These are phyloP conservation scores for Tapirus terrestris DNA, from an alignment of 2,113 vertebrate genomes.

Conservation along the genomic window DNA sequence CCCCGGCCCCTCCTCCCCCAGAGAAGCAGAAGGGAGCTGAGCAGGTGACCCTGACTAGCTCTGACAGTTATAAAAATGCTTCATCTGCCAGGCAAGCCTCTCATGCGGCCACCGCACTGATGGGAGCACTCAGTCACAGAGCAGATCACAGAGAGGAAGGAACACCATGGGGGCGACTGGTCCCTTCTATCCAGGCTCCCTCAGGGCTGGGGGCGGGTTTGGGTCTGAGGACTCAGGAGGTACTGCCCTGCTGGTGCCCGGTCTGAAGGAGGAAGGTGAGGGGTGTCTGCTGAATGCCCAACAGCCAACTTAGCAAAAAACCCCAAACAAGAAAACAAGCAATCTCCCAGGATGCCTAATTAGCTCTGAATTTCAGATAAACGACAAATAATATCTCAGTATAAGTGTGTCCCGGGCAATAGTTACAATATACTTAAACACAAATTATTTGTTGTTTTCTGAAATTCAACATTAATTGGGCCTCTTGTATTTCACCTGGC, in stretches of 20 bases:
- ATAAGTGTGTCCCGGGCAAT: background rate
- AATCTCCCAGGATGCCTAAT: background rate
- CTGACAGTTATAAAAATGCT: background rate
- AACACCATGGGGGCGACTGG: fast-evolving
- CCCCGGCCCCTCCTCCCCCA: background rate
- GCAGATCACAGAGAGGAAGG: background rate
- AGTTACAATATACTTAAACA: background rate
- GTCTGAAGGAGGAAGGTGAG: background rate
- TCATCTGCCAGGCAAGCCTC: background rate
- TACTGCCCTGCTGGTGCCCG: no score
- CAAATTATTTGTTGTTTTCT: background rate
- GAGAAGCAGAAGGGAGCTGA: background rate
- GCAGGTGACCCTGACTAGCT: conserved; percentile 51
- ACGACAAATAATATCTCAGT: background rate
- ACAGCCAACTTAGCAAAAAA: background rate
- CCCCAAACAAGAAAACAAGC: background rate
- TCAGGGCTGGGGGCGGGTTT: background rate
- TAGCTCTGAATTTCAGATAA: background rate
- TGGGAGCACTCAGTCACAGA: background rate
- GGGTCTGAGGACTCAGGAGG: background rate
- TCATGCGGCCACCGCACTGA: background rate
- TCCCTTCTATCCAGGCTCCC: background rate
- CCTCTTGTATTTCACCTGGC: background rate
- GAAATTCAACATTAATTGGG: background rate
- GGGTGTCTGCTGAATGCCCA: background rate